Conservation (phyloP, 2,888 invertebrate genomes). For the Pachliopta kotzebuea region DNA sequence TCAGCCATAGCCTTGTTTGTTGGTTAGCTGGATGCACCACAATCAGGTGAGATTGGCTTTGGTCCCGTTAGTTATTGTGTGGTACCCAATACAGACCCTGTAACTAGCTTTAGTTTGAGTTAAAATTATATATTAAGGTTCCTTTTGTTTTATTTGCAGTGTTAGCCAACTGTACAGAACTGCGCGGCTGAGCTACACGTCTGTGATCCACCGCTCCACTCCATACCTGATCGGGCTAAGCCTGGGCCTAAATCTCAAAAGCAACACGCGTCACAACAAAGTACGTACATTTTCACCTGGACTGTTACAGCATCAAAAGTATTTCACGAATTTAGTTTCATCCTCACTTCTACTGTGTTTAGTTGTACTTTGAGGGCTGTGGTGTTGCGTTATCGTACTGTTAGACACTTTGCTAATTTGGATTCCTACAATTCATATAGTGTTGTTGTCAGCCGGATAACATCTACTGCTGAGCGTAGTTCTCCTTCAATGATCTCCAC, state of each 20-base stretch:
- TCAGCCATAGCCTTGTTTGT: too few species aligned
- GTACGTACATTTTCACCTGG: conserved; percentile 38
- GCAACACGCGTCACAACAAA: conserved; percentile 59
- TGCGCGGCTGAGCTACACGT: conserved; percentile 82
- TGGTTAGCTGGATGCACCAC: too few species aligned
- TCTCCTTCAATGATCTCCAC: too few species aligned
- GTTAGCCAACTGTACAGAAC: conserved; percentile 85
- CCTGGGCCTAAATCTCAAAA: conserved; percentile 79
- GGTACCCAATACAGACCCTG: too few species aligned
- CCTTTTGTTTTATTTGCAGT: conserved; percentile 61
- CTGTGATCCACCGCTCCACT: conserved; percentile 83
- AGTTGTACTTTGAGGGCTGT: too few species aligned
- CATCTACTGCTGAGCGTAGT: too few species aligned
- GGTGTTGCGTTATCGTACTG: too few species aligned
- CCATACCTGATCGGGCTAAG: conserved; percentile 84
- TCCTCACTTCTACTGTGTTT: conserved; percentile 7
- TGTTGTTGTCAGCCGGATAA: too few species aligned
- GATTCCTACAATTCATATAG: too few species aligned
- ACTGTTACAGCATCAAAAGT: conserved; percentile 18
- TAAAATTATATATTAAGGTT: conserved; percentile 8
- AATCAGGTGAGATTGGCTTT: too few species aligned
- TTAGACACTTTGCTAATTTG: too few species aligned
- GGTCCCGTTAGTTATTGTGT: too few species aligned
- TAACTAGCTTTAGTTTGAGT: not conserved
- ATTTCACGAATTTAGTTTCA: conserved; percentile 11